phyloP scores from a whole-genome alignment of 2,888 invertebrate genomes.

The Diaperis boleti region DNA sequence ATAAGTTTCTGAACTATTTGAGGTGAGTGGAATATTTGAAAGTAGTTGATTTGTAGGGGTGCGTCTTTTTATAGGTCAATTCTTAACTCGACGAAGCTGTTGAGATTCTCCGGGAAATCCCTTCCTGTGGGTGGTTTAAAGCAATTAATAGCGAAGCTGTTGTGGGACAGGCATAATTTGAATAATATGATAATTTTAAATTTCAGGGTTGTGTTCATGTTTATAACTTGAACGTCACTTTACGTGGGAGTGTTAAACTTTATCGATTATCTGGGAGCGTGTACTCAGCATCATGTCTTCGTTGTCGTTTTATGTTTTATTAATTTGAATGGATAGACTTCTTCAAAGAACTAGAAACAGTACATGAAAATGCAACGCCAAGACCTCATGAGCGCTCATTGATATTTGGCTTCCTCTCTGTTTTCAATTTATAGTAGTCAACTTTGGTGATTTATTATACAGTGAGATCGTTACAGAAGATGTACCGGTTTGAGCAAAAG shows the following conservation, averaged over 20 bases:
- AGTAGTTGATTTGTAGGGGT: slow-evolving; percentile 24
- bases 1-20: neutral
- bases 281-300: neutral
- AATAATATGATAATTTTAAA: slow-evolving; percentile 33
- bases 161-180: slow-evolving; percentile 26
- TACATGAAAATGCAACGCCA: too few relatives aligned
- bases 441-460: too few relatives aligned
- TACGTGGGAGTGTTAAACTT: neutral
- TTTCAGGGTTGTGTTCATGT: slow-evolving; percentile 10
- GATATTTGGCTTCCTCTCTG: too few relatives aligned
- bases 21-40: slow-evolving; percentile 11
- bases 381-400: too few relatives aligned
- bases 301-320: neutral
- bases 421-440: too few relatives aligned
- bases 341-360: too few relatives aligned
- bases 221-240: slow-evolving; percentile 8
- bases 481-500: too few relatives aligned
- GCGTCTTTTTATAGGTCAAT: slow-evolving; percentile 19
- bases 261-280: slow-evolving; percentile 2
- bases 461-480: too few relatives aligned
- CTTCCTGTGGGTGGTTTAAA: slow-evolving; percentile 25
- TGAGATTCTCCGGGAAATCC: slow-evolving; percentile 14
- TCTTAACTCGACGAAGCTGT: slow-evolving; percentile 19
- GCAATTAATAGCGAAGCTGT: slow-evolving; percentile 26
- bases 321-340: neutral